Conservation (phyloP, 2,797 vertebrate species). For the Macropus fuliginosus region DNA sequence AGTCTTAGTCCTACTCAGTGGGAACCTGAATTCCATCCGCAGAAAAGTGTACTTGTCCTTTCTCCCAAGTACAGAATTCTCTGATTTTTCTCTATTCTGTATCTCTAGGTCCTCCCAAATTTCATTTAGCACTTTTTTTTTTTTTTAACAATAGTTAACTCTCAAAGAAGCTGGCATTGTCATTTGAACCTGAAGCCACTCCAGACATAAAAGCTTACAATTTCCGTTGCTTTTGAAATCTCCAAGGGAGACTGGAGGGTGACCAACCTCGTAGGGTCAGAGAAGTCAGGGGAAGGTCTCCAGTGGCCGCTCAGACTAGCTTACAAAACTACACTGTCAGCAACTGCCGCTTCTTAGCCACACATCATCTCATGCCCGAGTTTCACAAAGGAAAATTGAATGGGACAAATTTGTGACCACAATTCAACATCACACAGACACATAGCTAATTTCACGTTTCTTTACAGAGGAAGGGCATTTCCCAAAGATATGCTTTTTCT, state of each 20-base stretch:
- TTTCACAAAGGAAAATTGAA: neutral
- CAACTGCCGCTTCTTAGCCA: neutral
- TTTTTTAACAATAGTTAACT: neutral
- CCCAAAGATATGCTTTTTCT: neutral
- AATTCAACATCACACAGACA: neutral
- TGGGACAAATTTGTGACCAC: neutral
- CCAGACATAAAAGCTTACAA: neutral
- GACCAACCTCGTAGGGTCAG: neutral
- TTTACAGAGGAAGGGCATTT: neutral
- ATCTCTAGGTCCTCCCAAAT: neutral
- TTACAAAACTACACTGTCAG: neutral
- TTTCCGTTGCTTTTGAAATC: constrained; percentile 5
- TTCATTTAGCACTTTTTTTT: neutral
- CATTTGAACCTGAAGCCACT: neutral
- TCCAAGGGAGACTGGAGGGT: neutral
- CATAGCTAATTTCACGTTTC: neutral
- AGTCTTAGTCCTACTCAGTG: neutral
- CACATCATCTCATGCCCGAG: neutral
- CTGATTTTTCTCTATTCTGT: neutral
- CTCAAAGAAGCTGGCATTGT: neutral
- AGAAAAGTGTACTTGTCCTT: neutral
- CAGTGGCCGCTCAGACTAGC: neutral
- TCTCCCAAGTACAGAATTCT: neutral
- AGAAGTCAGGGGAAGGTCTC: neutral
- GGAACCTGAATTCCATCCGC: neutral